Evolutionary conservation across 2,797 vertebrate genomes (phyloP), one percentile per base, ranked within the genome.

Genomic region (Galago senegalensis): DNA sequence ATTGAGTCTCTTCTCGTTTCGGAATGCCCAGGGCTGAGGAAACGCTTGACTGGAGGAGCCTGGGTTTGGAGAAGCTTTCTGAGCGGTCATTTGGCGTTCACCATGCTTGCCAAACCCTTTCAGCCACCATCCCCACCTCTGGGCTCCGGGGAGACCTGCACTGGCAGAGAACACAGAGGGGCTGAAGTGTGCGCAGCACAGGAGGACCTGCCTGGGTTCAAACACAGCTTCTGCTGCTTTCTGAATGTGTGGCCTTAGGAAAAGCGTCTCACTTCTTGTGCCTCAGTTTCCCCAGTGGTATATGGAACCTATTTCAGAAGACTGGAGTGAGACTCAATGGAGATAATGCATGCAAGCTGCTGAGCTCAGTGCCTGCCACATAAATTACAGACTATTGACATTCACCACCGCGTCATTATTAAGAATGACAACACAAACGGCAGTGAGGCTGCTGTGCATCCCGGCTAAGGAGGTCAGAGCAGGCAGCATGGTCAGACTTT

Each of bases 21-120:
- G 89, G 58, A 95, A 93, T 95, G 75, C 75, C 86, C 67, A 80
- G 65, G 27, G 85, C 79, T 82, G 43, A 94, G 84, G 92, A 63
- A 90, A 92, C 0, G 40, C 70, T 73, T 80, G 43, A 7, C 21
- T 4, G 34, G 49, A 81, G 69, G 20, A 89, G 67, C 40, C 49
- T 1, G 9, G 91, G 34, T 61, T 46, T 61, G 60, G 92, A 72
- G 61, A 67, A 46, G 12, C 31, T 23, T 72, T 87, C 80, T 37
- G 53, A 49, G 65, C 23, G 63, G 40, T 25, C 12, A 0, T 40
- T 76, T 63, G 61, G 7, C 1, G 1, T 34, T n/a, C 20, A 27
- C 76, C 31, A 60, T 2, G 61, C 37, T 72, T 14, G 60, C 37
- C 23, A 49, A 69, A 29, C 13, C 34, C 76, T 63, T 49, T 13